Percentiles rank a stretch among this genome's conserved stretches.
Conservation (phyloP, 2,113 vertebrate genomes). For the Channa argus region DNA sequence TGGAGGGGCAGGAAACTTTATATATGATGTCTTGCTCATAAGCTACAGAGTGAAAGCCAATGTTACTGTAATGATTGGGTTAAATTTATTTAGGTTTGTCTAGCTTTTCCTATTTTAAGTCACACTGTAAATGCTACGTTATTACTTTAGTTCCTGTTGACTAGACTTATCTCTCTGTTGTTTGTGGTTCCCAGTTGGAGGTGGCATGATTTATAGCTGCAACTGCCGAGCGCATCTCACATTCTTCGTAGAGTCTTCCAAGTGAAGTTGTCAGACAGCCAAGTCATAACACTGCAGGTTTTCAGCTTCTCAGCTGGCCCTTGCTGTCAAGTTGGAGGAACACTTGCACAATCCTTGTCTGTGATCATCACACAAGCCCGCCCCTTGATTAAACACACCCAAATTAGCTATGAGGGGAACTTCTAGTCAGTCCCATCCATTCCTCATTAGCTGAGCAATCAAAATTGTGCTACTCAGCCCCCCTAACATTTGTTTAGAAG, state of each 20-base stretch:
- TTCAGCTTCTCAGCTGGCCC: constrained; percentile 70
- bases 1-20: constrained; percentile 58
- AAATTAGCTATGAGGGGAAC: constrained; percentile 75
- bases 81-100: constrained; percentile 10
- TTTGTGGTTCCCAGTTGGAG: constrained; percentile 25
- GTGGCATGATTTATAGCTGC: constrained; percentile 35
- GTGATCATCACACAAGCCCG: constrained; percentile 30
- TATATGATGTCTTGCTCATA: constrained; percentile 28
- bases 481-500: constrained; percentile 55
- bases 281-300: constrained; percentile 37
- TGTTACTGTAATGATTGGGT: constrained; percentile 4
- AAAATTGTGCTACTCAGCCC: constrained; percentile 31
- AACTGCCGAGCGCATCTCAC: constrained; percentile 43
- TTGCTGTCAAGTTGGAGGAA: constrained; percentile 51
- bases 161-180: constrained; percentile 14
- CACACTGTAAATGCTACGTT: background rate
- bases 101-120: constrained; percentile 6
- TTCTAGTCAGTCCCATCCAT: constrained; percentile 30
- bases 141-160: constrained; percentile 22
- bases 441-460: constrained; percentile 67
- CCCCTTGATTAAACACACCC: constrained; percentile 70
- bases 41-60: constrained; percentile 26
- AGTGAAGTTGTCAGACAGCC: constrained; percentile 30
- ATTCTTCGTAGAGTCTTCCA: constrained; percentile 49
- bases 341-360: constrained; percentile 39